These are phyloP conservation scores for Rhea americana DNA, from an alignment of 2,113 vertebrate species.

Conservation along the genomic window DNA sequence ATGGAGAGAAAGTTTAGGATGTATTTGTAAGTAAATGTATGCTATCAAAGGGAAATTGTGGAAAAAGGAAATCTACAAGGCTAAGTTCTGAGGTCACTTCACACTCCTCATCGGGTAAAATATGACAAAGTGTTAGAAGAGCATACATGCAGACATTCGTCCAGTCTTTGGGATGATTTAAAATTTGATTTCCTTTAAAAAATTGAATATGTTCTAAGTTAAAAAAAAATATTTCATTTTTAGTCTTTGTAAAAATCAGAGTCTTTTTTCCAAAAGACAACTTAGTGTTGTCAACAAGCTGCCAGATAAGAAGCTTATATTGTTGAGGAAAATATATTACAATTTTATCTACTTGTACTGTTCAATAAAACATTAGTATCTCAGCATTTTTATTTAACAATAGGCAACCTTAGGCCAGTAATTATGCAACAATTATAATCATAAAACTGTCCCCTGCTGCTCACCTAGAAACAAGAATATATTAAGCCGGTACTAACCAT, in stretches of 20 bases:
- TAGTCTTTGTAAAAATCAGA: background rate
- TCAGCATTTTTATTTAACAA: conserved; percentile 85
- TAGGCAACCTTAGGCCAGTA: conserved; percentile 82
- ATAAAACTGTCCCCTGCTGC: conserved; percentile 82
- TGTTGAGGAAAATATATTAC: conserved; percentile 78
- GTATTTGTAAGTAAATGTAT: background rate
- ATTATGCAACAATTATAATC: conserved; percentile 88
- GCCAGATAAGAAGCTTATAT: conserved; percentile 72
- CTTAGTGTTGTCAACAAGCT: conserved; percentile 67
- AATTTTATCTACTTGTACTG: conserved; percentile 79
- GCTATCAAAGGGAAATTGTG: background rate
- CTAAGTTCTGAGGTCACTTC: background rate
- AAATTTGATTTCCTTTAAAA: background rate
- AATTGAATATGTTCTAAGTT: background rate
- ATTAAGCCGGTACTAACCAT: conserved; percentile 77
- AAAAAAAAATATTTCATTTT: conserved; percentile 24
- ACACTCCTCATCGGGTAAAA: background rate
- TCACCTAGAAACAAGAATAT: conserved; percentile 83
- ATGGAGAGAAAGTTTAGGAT: background rate
- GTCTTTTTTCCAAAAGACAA: conserved; percentile 35
- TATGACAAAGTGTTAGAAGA: background rate
- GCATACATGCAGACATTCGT: background rate
- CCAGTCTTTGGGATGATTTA: background rate
- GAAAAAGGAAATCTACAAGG: background rate
- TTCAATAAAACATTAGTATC: conserved; percentile 83